Evolutionary conservation across 2,113 vertebrate genomes (phyloP).

Genomic region (Lynx canadensis): DNA sequence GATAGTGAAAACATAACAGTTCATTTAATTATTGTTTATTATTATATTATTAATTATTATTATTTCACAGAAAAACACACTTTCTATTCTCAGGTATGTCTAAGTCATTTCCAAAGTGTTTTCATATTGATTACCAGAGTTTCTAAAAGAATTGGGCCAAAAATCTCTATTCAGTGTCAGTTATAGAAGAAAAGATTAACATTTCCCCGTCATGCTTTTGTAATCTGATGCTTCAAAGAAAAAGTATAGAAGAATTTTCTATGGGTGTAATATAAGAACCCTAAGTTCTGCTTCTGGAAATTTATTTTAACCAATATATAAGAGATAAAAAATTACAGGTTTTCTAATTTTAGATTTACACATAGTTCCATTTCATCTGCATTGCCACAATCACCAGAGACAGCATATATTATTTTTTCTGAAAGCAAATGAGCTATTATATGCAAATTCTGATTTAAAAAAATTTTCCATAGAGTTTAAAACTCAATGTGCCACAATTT

Average conservation of each 20-base stretch:
- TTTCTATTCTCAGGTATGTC: background rate
- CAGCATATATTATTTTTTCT: background rate
- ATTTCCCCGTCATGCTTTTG: background rate
- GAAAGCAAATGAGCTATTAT: conserved; percentile 16
- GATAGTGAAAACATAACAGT: background rate
- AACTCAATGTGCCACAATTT: background rate
- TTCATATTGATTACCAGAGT: background rate
- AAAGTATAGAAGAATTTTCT: background rate
- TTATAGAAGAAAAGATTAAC: background rate
- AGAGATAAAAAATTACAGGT: background rate
- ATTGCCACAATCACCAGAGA: background rate
- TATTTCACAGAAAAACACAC: background rate
- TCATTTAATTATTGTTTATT: background rate
- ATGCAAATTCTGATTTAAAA: conserved; percentile 22
- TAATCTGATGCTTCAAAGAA: background rate
- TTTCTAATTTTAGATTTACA: background rate
- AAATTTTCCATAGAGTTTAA: background rate
- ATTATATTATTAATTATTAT: background rate
- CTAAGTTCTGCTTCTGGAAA: background rate
- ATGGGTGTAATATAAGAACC: background rate
- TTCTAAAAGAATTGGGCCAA: background rate
- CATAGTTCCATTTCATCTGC: background rate
- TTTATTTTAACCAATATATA: background rate
- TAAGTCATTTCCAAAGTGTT: background rate
- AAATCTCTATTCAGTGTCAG: background rate